Conservation (phyloP, 2,113 vertebrate genomes). For the Salminus brasiliensis region DNA sequence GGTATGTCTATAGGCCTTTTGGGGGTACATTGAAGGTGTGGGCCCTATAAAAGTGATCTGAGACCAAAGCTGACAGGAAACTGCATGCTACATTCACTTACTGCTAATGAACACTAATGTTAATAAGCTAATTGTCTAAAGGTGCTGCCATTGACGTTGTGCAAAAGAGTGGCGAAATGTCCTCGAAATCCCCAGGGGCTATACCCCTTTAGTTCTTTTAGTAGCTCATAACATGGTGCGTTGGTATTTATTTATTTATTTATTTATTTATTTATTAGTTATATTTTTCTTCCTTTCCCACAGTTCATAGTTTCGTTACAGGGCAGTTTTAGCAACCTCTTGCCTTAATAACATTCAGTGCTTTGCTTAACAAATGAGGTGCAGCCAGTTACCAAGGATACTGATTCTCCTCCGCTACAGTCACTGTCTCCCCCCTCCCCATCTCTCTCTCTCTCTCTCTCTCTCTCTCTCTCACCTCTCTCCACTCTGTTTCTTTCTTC, state of each 20-base stretch:
- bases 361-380: slow-evolving; percentile 71
- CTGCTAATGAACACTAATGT: neutral
- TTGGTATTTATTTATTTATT: neutral
- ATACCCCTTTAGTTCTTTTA: neutral
- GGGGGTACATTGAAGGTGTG: too few species aligned
- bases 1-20: too few species aligned
- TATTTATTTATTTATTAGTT: neutral
- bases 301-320: slow-evolving; percentile 17
- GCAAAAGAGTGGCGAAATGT: neutral
- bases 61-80: neutral
- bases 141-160: neutral
- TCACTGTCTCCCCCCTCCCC: neutral
- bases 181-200: neutral
- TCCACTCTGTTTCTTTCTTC: slow-evolving; percentile 51
- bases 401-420: slow-evolving; percentile 56
- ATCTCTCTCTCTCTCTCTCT: slow-evolving; percentile 48
- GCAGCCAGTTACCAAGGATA: slow-evolving; percentile 77
- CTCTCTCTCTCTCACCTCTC: slow-evolving; percentile 2
- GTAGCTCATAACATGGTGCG: too few species aligned
- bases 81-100: neutral
- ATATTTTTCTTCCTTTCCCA: neutral
- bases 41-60: too few species aligned
- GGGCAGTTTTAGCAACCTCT: slow-evolving; percentile 32
- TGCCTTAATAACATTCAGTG: slow-evolving; percentile 62
- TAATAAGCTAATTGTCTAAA: too few species aligned